Percentiles rank a stretch among this genome's conserved stretches.
phyloP scores from a whole-genome alignment of 2,113 vertebrate genomes.

The Misgurnus anguillicaudatus region DNA sequence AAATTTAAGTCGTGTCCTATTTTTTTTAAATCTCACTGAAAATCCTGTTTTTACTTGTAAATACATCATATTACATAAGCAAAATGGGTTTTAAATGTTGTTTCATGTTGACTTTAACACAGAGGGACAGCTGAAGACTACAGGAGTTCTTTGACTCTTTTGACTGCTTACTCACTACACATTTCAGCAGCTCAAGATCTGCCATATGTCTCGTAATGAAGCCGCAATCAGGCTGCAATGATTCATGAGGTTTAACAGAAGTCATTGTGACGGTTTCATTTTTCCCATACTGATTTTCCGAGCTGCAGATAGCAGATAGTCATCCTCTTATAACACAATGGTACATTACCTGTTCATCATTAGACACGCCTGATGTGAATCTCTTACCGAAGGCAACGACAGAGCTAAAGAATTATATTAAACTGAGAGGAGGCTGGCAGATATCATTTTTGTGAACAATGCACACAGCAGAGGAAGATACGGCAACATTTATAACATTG shows the following conservation, averaged over 20 bases:
- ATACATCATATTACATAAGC: not conserved
- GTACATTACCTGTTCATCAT: slow-evolving; percentile 48
- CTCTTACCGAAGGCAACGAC: slow-evolving; percentile 43
- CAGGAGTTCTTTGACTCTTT: not conserved
- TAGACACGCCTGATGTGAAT: slow-evolving; percentile 45
- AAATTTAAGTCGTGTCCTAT: not conserved
- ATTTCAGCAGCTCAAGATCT: slow-evolving; percentile 8
- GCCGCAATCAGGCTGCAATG: slow-evolving; percentile 32
- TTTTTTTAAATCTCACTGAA: not conserved
- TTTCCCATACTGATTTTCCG: slow-evolving; percentile 29
- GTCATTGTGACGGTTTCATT: slow-evolving; percentile 36
- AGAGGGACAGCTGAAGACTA: not conserved
- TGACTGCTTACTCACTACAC: not conserved
- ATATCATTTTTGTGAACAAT: slow-evolving; percentile 13
- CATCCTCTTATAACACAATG: slow-evolving; percentile 49
- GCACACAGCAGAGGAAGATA: not conserved
- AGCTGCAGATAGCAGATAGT: slow-evolving; percentile 36
- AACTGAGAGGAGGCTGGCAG: not conserved
- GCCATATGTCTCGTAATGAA: slow-evolving; percentile 18
- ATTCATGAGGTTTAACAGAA: slow-evolving; percentile 40
- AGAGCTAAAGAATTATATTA: not conserved
- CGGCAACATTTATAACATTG: not conserved
- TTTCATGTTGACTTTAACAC: not conserved
- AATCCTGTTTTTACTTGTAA: not conserved
- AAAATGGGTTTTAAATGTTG: not conserved